These are phyloP conservation scores for Mayetiola destructor DNA, from an alignment of 2,888 invertebrate species.

Conservation along the genomic window DNA sequence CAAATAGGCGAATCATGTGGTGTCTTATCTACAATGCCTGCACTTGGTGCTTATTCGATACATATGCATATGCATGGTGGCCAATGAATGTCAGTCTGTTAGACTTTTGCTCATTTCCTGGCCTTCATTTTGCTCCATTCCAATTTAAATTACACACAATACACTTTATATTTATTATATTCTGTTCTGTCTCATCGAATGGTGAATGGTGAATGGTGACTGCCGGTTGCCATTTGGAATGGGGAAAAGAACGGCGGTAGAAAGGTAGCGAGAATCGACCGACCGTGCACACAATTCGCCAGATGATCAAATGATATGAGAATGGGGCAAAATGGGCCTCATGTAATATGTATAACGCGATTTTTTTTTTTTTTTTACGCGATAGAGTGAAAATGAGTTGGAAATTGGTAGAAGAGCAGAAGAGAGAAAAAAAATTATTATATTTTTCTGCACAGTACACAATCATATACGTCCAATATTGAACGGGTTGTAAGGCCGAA, in stretches of 20 bases:
- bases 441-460: too few species aligned
- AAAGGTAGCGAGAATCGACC: not conserved
- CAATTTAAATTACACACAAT: constrained; percentile 8
- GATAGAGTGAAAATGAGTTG: too few species aligned
- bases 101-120: not conserved
- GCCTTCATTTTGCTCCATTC: not conserved
- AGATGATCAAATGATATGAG: not conserved
- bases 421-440: too few species aligned
- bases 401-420: too few species aligned
- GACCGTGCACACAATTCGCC: not conserved
- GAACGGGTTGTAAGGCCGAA: too few species aligned
- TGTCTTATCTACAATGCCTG: too few species aligned
- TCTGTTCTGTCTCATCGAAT: constrained; percentile 7
- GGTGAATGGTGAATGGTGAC: too few species aligned
- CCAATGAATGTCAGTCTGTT: not conserved
- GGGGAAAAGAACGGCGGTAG: not conserved
- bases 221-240: not conserved
- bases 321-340: not conserved
- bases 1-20: too few species aligned
- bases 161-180: constrained; percentile 13
- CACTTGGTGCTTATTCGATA: too few species aligned
- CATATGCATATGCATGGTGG: not conserved
- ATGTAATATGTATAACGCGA: too few species aligned
- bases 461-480: too few species aligned
- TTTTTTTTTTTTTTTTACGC: too few species aligned